Base-by-base conservation (phyloP, 2,797 vertebrate species). In the Zalophus californianus region DNA sequence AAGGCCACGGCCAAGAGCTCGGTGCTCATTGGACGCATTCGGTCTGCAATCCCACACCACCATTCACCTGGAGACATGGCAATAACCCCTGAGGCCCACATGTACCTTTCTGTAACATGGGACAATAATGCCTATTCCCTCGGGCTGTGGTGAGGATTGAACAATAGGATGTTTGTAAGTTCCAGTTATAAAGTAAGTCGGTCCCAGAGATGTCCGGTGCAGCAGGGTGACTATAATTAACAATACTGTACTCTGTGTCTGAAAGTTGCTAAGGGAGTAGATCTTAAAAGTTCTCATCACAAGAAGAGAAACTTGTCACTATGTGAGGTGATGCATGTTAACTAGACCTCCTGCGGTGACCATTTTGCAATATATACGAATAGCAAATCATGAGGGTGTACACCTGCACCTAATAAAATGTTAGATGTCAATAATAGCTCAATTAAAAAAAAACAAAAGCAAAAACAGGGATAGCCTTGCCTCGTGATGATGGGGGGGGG, bases 21-120 rank as follows among this genome's bases (percentile, higher is more conserved):
- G 0, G 1, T 35, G 54, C 66, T 4, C 1, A 14, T 23, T 1
- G 11, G 32, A 23, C 50, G 21, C 3, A 1, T n/a, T 32, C 29
- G 15, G 56, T 29, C 89, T 56, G 27, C 64, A 64, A 7, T 12
- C 25, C 60, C 21, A 2, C 0, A 27, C 66, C 13, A 7, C 41
- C 18, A 5, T 54, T 66, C 70, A 2, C 44, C 5, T 25, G 66
- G 54, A 50, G 35, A n/a, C 13, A 8, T 0, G 25, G n/a, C 72
- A 1, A 15, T 7, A 5, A 60, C 82, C 50, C 66, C 66, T 23
- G 4, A 23, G 62, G 86, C 78, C 38, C 50, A 32, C 62, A 6
- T 0, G 2, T 35, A 35, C 15, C 54, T 87, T 35, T 60, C 92
- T 68, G 4, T 70, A 5, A 54, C 25, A 41, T 9, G 23, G 78